phyloP scores from a whole-genome alignment of 1,140 invertebrate genomes.

The Acromyrmex heyeri region DNA sequence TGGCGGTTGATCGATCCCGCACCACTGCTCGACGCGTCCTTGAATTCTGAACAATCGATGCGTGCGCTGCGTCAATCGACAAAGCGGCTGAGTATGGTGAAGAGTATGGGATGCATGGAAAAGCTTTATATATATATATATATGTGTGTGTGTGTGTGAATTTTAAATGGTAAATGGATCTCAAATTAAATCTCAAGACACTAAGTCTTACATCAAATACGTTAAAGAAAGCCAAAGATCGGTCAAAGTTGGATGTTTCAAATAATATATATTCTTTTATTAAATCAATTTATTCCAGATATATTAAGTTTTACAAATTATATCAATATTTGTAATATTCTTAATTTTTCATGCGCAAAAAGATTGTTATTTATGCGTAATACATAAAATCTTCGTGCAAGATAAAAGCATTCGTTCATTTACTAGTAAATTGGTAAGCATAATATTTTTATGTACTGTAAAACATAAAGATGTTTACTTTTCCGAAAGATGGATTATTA shows the following conservation, averaged over 20 bases:
- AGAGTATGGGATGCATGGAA: neutral
- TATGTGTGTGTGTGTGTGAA: neutral
- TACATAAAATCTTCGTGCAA: neutral
- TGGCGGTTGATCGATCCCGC: slow-evolving; percentile 28
- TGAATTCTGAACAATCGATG: slow-evolving; percentile 51
- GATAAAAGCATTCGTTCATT: neutral
- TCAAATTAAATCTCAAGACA: neutral
- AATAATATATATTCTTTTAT: too few species aligned
- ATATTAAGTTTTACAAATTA: neutral
- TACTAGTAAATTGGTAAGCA: neutral
- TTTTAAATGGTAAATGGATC: neutral
- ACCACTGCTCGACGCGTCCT: slow-evolving; percentile 17
- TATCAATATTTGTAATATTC: neutral
- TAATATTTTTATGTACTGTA: neutral
- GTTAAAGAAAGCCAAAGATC: too few species aligned
- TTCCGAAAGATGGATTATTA: neutral
- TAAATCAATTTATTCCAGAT: too few species aligned
- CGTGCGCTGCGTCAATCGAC: slow-evolving; percentile 4
- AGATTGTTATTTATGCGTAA: neutral
- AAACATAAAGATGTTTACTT: neutral
- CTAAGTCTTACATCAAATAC: too few species aligned
- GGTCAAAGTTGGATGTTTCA: too few species aligned
- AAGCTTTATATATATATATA: slow-evolving; percentile 6
- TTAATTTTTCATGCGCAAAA: neutral
- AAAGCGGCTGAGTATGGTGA: neutral